Base-by-base conservation (phyloP, 2,113 vertebrate species). In the Charadrius vociferus region DNA sequence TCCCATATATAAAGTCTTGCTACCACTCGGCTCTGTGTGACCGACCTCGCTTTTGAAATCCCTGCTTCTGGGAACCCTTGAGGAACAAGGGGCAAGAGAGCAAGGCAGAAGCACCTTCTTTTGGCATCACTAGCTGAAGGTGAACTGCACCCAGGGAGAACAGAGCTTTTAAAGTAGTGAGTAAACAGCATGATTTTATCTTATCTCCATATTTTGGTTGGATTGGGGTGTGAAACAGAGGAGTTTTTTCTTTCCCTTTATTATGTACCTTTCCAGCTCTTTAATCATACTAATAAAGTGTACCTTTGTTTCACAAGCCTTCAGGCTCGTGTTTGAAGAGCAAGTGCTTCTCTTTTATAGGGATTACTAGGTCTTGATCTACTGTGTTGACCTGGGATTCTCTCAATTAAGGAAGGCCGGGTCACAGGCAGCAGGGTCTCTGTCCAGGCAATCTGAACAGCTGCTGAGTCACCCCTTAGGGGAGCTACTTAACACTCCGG, bases 1-100 rank as follows among this genome's bases (percentile, higher is more conserved):
- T 95, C 96, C 95, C 91, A 29, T 93, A 90, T 73, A 94, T 96
- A 93, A 96, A 95, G 93, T 37, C 82, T 89, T 80, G 84, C 67
- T 74, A 70, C 92, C 81, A 20, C 63, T 61, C 36, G 1, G 83
- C 61, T 62, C n/a, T 14, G 27, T 41, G 41, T 70, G 50, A 43
- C 39, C 1, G 0, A 22, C 66, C 50, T 37, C 34, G 68, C 22
- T 66, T 91, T 77, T 36, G 52, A 62, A 91, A 81, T 36, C 49
- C 11, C 49, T 50, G 52, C 49, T 87, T 34, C 68, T 65, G 62
- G 32, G 39, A 81, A 4, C 49, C 15, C 77, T 82, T 56, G 72
- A 87, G 37, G 91, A 74, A 27, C 12, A 61, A 58, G 49, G 18
- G 43, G 5, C 26, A 45, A 41, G 71, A n/a, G 32, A 41, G 10